phyloP scores from a whole-genome alignment of 2,113 vertebrate species.

The Coryphaenoides rupestris region DNA sequence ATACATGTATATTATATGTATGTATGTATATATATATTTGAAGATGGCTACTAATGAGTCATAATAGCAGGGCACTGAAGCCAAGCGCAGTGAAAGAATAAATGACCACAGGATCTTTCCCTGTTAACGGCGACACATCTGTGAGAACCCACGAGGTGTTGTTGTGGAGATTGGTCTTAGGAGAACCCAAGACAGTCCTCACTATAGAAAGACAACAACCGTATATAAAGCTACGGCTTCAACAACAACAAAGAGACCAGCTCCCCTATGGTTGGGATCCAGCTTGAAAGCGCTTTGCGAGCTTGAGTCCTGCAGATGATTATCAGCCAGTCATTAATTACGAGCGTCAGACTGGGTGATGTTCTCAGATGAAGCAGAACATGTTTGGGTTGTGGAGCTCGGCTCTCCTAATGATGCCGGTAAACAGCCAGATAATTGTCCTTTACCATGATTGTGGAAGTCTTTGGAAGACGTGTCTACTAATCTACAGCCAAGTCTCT shows the following conservation, averaged over 20 bases:
- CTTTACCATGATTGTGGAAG: slow-evolving; percentile 74
- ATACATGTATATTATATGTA: too few species aligned
- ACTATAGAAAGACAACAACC: slow-evolving; percentile 10
- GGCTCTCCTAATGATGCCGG: slow-evolving; percentile 73
- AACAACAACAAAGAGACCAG: slow-evolving; percentile 39
- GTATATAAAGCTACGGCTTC: slow-evolving; percentile 30
- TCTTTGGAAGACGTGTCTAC: slow-evolving; percentile 50
- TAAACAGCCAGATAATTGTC: slow-evolving; percentile 80
- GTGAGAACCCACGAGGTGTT: not conserved
- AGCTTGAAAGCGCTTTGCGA: slow-evolving; percentile 46
- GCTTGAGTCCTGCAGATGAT: slow-evolving; percentile 62
- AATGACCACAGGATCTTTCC: not conserved
- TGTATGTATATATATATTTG: too few species aligned
- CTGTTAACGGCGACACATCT: not conserved
- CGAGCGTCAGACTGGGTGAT: slow-evolving; percentile 69
- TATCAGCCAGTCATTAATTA: slow-evolving; percentile 76
- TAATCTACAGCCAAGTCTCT: not conserved
- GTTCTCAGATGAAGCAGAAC: slow-evolving; percentile 78
- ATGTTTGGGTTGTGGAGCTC: slow-evolving; percentile 77
- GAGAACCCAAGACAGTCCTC: slow-evolving; percentile 1
- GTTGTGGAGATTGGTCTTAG: not conserved
- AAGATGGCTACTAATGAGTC: too few species aligned
- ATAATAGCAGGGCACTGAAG: too few species aligned
- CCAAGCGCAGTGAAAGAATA: too few species aligned
- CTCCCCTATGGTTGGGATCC: slow-evolving; percentile 28